phyloP scores from a whole-genome alignment of 30 jellyfish, hydroid and myxozoan genomes.

The Euphysa ruthae region DNA sequence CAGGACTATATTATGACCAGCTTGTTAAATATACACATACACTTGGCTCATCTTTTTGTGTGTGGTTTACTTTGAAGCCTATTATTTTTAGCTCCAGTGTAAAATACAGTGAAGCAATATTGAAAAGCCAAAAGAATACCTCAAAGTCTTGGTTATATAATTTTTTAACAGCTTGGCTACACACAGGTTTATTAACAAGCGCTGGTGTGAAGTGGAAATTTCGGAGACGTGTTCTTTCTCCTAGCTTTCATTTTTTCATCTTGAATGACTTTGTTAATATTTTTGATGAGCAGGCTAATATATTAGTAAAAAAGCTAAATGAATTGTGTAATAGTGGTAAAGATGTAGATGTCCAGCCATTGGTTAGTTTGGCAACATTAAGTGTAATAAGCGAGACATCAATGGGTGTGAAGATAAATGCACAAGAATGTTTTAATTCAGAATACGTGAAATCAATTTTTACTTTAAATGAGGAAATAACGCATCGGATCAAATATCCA shows the following conservation, averaged over 20 bases:
- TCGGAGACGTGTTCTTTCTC: constrained; percentile 61
- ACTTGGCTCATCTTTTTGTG: neutral
- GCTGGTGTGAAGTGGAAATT: constrained; percentile 64
- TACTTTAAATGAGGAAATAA: neutral
- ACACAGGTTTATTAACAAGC: constrained; percentile 49
- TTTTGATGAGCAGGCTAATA: constrained; percentile 41
- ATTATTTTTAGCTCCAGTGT: neutral
- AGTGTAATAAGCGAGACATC: constrained; percentile 47
- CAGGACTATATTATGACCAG: neutral
- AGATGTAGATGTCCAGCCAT: neutral
- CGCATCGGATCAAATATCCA: constrained; percentile 6
- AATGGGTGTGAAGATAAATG: constrained; percentile 69
- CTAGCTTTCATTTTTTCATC: constrained; percentile 70
- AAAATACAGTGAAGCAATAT: neutral
- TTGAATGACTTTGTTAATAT: constrained; percentile 57
- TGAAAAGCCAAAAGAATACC: constrained; percentile 33
- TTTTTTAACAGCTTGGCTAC: constrained; percentile 54
- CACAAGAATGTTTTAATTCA: constrained; percentile 41
- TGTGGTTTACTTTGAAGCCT: constrained; percentile 4
- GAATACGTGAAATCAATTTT: constrained; percentile 55
- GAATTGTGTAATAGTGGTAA: neutral
- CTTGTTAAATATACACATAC: neutral
- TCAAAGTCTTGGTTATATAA: constrained; percentile 44
- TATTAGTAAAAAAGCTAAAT: constrained; percentile 33
- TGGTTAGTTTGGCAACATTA: constrained; percentile 8